Percentiles rank a stretch among this genome's conserved stretches.
phyloP scores from a whole-genome alignment of 2,113 vertebrate genomes.

The Syngnathus scovelli region DNA sequence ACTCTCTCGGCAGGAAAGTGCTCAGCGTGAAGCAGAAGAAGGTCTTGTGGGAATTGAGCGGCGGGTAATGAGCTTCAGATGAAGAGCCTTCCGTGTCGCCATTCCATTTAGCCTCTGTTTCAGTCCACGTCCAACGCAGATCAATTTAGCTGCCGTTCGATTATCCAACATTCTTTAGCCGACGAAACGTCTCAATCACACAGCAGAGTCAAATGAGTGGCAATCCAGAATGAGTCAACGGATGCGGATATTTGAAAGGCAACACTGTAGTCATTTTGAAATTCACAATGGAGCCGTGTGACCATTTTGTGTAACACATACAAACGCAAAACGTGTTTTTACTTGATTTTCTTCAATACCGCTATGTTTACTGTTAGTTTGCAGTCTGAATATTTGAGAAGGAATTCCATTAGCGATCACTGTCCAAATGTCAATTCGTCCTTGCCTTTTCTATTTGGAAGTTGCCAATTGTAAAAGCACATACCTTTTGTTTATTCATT shows the following conservation, averaged over 20 bases:
- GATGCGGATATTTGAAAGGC: too few relatives aligned
- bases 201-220: constrained; percentile 45
- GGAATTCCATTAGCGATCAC: neutral
- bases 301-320: too few relatives aligned
- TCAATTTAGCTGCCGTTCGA: constrained; percentile 49
- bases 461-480: constrained; percentile 15
- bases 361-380: too few relatives aligned
- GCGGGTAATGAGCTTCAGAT: constrained; percentile 64
- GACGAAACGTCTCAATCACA: constrained; percentile 35
- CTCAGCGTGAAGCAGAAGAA: constrained; percentile 53
- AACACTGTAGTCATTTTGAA: too few relatives aligned
- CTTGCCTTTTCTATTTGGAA: neutral
- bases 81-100: constrained; percentile 39
- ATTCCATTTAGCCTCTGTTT: constrained; percentile 62
- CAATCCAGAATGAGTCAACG: constrained; percentile 38
- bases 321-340: too few relatives aligned
- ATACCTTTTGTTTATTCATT: constrained; percentile 40
- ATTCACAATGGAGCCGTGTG: too few relatives aligned
- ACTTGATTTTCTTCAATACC: too few relatives aligned
- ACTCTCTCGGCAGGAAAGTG: constrained; percentile 62
- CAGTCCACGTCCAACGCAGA: constrained; percentile 53
- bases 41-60: constrained; percentile 50
- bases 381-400: too few relatives aligned
- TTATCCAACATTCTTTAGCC: constrained; percentile 29
- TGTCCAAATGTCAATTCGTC: constrained; percentile 20